Evolutionary conservation across 2,888 invertebrate species (phyloP).

Genomic region (Oscheius onirici): DNA sequence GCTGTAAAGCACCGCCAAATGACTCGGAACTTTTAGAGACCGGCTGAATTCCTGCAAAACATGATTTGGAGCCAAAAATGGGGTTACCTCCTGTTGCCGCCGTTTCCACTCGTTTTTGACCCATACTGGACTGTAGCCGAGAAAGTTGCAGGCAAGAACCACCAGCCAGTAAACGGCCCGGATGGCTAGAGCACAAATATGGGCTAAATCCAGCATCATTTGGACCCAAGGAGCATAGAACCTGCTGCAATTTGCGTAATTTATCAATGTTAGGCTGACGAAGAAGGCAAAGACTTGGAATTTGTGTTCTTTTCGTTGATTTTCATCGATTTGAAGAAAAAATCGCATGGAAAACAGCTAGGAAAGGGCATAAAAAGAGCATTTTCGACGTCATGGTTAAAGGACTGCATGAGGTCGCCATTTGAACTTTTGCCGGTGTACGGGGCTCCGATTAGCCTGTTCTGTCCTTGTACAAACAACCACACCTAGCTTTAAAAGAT

Average conservation of each 20-base stretch:
- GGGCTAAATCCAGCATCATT: constrained; percentile 29
- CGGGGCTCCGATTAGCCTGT: too few species aligned
- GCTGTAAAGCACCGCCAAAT: constrained; percentile 48
- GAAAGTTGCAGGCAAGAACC: constrained; percentile 52
- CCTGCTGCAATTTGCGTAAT: neutral
- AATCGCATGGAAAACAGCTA: neutral
- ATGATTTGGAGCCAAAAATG: neutral
- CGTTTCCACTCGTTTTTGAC: constrained; percentile 48
- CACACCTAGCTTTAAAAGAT: too few species aligned
- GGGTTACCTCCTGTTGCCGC: constrained; percentile 34
- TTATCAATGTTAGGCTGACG: neutral
- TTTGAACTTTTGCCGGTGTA: too few species aligned
- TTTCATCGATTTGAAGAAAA: neutral
- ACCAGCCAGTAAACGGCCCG: constrained; percentile 53
- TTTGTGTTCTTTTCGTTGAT: too few species aligned
- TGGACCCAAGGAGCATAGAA: constrained; percentile 10
- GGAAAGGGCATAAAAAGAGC: neutral
- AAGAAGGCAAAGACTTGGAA: neutral
- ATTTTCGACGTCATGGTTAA: constrained; percentile 3
- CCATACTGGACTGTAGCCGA: constrained; percentile 53
- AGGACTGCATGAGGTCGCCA: constrained; percentile 4
- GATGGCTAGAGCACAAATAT: constrained; percentile 42
- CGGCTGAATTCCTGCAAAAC: constrained; percentile 34
- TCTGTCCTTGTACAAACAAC: too few species aligned
- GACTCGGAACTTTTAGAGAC: constrained; percentile 37